Evolutionary conservation across 1,140 invertebrate species (phyloP), one percentile per base, ranked within the genome.

Genomic region (Cherax destructor): DNA sequence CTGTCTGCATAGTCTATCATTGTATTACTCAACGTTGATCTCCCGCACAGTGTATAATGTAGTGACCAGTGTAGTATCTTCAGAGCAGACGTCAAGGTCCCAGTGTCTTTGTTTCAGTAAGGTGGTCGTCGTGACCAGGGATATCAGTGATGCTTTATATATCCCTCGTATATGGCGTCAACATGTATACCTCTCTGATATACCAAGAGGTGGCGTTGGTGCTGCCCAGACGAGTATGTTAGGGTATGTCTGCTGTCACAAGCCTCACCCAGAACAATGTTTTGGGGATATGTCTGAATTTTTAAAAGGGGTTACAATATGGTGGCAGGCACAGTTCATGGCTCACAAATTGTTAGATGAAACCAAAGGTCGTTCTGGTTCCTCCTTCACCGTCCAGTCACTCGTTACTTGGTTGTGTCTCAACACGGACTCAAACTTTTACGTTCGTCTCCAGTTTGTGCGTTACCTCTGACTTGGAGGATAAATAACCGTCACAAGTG

Each of bases 131-230:
- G 86, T 88, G 86, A 88, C 86, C 78, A 49, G 79, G 30, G 59
- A 81, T 88, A 88, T 81, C 86, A 88, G 30, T 21, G 47, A 18
- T 41, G 77, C 79, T n/a, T 81, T 61, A 52, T 88, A 88, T 88
- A 81, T 78, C 78, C 65, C 78, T 88, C 78, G 72, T 81, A 88
- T 69, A 56, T 74, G 86, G 86, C 61, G 61, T 78, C 24, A 11
- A 1, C 61, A 61, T 10, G 21, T 86, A 52, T 77, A 74, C 72
- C 49, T 56, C 50, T 49, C 72, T 6, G 11, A 49, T 69, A 6
- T 18, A 65, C 11, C 61, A 9, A 0, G 9, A 59, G 9, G 9
- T 65, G 61, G 10, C 13, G 52, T 56, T 13, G 1, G 13, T 10
- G 3, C 52, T 7, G 52, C 52, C 13, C 52, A 56, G 52, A 56